Evolutionary conservation across 2,888 invertebrate species (phyloP).

Genomic region (Phrixothrix hirtus): DNA sequence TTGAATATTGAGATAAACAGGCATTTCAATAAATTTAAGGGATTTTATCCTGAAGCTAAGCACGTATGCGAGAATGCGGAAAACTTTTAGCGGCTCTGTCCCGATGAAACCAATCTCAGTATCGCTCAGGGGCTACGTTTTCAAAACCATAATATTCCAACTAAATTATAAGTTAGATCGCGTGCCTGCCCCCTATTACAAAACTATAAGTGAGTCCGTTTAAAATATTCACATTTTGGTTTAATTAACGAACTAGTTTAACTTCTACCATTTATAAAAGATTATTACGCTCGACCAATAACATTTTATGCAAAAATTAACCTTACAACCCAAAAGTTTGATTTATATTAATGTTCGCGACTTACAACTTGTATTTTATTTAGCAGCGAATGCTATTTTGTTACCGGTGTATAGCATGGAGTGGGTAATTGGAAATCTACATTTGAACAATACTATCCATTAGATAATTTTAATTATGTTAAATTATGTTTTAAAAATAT

Average conservation of each 20-base stretch:
- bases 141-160: slow-evolving; percentile 20
- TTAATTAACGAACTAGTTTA: slow-evolving; percentile 37
- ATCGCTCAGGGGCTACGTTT: slow-evolving; percentile 11
- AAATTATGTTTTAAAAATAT: too few species aligned
- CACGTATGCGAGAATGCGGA: slow-evolving; percentile 6
- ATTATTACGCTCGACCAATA: slow-evolving; percentile 12
- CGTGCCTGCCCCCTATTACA: slow-evolving; percentile 28
- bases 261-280: slow-evolving; percentile 34
- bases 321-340: slow-evolving; percentile 10
- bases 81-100: slow-evolving; percentile 9
- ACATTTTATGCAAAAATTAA: slow-evolving; percentile 20
- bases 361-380: background rate
- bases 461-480: too few species aligned
- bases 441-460: too few species aligned
- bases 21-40: slow-evolving; percentile 6
- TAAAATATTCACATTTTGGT: slow-evolving; percentile 35
- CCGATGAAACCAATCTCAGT: slow-evolving; percentile 8
- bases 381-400: too few species aligned
- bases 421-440: too few species aligned
- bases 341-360: slow-evolving; percentile 17
- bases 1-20: slow-evolving; percentile 1
- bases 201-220: slow-evolving; percentile 29
- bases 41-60: slow-evolving; percentile 6
- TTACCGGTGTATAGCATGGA: too few species aligned
- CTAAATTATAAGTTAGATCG: slow-evolving; percentile 29